Base-by-base conservation (phyloP, 2,888 invertebrate genomes). In the Priocnemis perturbator region DNA sequence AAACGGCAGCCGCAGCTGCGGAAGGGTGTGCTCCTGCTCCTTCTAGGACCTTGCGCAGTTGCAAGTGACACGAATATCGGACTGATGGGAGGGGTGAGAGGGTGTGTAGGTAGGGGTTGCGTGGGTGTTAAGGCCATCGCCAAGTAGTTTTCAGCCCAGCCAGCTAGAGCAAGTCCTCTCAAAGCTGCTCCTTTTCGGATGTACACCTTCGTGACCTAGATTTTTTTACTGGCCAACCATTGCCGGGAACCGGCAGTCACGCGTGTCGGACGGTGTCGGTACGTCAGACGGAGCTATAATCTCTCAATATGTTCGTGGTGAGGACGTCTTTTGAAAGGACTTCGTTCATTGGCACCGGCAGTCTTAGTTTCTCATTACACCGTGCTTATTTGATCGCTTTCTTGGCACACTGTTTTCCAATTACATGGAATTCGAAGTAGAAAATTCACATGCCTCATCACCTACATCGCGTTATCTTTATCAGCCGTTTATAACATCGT, bases 31-130 rank as follows among this genome's bases (percentile, higher is more conserved):
- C 79, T 77, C 74, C 69, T 66, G 73, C 68, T 71, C 53, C 70
- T 73, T 55, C 62, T 64, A 79, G 76, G 75, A 81, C 76, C 74
- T 79, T 78, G 84, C 84, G 84, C 83, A 84, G 83, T 76, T 83
- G 82, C 84, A 73, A 69, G 62, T 56, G 61, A 52, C 60, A 47
- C 47, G 30, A 47, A 44, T 23, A 21, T 5, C 44, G 52, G 20
- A 14, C 44, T 26, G 52, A 45, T 55, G 45, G 64, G 57, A 21
- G 26, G 26, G 55, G 26, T 44, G 37, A 11, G 64, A 59, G 68
- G 14, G 44, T 56, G 62, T 21, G 58, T 52, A 64, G 53, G 30
- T 50, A 56, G 64, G 67, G 57, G 53, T 67, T 68, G 73, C 26
- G 64, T 66, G 73, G 50, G 50, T 9, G 50, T 5, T 50, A 50